Evolutionary conservation across 2,797 vertebrate genomes (phyloP), one percentile per base, ranked within the genome.

Genomic region (Acanthornis magna): DNA sequence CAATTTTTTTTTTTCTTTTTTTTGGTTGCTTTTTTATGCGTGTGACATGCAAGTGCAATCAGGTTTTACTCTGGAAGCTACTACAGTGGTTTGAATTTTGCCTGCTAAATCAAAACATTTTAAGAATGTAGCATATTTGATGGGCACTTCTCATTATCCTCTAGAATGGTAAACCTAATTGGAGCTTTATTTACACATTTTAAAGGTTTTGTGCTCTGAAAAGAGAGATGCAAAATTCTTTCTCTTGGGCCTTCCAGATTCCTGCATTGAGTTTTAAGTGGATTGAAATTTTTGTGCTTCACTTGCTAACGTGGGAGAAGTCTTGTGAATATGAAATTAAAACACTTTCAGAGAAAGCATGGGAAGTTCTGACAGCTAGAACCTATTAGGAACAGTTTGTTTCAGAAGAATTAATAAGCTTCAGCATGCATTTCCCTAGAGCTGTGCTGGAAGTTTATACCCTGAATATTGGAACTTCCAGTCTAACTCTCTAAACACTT

Each of bases 301-400:
- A 96, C 96, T 96, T 96, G 96, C 90, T 95, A 91, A 97, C 96
- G 93, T 88, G 76, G 87, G 90, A 95, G 93, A 94, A 97, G 91
- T 93, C 97, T 93, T 91, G 85, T 94, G 96, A 97, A 97, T 96
- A 95, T 97, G 91, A 97, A 97, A 96, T 97, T 94, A 97, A 95
- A 91, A 92, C 96, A 96, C 88, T 96, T 97, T 76, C 62, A 91
- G 89, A 93, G 85, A 87, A 92, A 96, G 45, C 93, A 91, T 77
- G 53, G 55, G 58, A 93, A 88, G 66, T 89, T 96, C 87, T 55
- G 80, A 73, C 76, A 85, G 76, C 57, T 93, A 89, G 65, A 62
- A 70, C 18, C 36, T 93, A 75, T 75, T 67, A 79, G 81, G 66
- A 78, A 93, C 65, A 94, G 84, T 94, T 92, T 77, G 75, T 93